Conservation (phyloP, 2,113 vertebrate genomes). For the Otus sunia region DNA sequence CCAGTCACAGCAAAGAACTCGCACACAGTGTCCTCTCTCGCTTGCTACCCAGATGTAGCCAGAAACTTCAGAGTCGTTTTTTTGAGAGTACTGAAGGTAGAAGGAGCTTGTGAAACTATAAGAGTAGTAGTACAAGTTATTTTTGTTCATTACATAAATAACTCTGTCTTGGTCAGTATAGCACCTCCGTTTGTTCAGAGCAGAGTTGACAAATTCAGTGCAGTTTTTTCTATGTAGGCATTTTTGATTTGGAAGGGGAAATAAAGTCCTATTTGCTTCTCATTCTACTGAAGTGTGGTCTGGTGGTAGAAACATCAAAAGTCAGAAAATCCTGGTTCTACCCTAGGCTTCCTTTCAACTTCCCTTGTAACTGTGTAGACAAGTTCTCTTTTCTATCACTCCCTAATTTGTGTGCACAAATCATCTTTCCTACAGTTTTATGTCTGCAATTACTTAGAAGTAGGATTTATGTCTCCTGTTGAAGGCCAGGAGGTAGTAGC, state of each 20-base stretch:
- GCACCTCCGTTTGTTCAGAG: not conserved
- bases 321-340: not conserved
- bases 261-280: not conserved
- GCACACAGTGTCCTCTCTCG: not conserved
- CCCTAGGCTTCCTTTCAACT: not conserved
- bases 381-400: not conserved
- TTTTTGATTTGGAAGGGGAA: not conserved
- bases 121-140: not conserved
- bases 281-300: not conserved
- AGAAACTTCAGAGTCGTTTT: not conserved
- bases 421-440: not conserved
- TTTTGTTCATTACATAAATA: not conserved
- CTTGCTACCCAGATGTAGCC: not conserved
- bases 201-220: not conserved
- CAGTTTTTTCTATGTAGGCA: not conserved
- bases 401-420: not conserved
- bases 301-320: not conserved
- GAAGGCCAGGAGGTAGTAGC: constrained; percentile 4
- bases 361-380: not conserved
- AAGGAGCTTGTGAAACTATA: not conserved
- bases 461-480: constrained; percentile 6
- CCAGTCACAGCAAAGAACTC: not conserved
- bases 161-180: not conserved
- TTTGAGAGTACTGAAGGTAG: not conserved
- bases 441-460: not conserved